A percentile compares a stretch with the other conserved stretches of the same genome.
These are phyloP conservation scores for Galerucella pusilla DNA, from an alignment of 2,888 invertebrate genomes.

Conservation along the genomic window DNA sequence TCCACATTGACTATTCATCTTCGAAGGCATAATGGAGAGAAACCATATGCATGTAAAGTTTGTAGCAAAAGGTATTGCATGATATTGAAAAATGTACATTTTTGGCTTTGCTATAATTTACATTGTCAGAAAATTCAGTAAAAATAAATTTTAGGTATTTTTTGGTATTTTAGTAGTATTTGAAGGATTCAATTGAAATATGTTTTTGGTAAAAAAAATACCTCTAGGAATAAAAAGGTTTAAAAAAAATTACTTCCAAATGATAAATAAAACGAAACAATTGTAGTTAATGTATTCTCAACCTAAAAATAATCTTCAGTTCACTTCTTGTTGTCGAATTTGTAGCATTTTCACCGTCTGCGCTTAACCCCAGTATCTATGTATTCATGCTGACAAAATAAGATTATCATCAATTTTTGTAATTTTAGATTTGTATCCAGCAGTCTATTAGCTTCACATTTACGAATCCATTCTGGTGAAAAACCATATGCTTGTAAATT, in stretches of 20 bases:
- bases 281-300: too few relatives aligned
- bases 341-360: too few relatives aligned
- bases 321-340: too few relatives aligned
- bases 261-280: too few relatives aligned
- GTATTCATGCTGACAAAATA: background rate
- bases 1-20: slow-evolving; percentile 55
- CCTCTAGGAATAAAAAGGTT: too few relatives aligned
- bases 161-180: too few relatives aligned
- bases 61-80: slow-evolving; percentile 53
- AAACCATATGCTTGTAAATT: slow-evolving; percentile 53
- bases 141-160: too few relatives aligned
- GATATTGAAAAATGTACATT: background rate
- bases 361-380: background rate
- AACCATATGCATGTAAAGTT: slow-evolving; percentile 53
- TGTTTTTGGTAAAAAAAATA: too few relatives aligned
- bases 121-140: too few relatives aligned
- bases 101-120: background rate
- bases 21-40: slow-evolving; percentile 54
- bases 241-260: too few relatives aligned
- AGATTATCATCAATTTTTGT: background rate
- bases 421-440: slow-evolving; percentile 56
- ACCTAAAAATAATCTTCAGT: too few relatives aligned
- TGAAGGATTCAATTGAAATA: too few relatives aligned
- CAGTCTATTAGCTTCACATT: slow-evolving; percentile 55
- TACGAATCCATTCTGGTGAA: slow-evolving; percentile 55